These are phyloP conservation scores for Dreissena rostriformis DNA, from an alignment of 1,140 invertebrate genomes.

Conservation along the genomic window DNA sequence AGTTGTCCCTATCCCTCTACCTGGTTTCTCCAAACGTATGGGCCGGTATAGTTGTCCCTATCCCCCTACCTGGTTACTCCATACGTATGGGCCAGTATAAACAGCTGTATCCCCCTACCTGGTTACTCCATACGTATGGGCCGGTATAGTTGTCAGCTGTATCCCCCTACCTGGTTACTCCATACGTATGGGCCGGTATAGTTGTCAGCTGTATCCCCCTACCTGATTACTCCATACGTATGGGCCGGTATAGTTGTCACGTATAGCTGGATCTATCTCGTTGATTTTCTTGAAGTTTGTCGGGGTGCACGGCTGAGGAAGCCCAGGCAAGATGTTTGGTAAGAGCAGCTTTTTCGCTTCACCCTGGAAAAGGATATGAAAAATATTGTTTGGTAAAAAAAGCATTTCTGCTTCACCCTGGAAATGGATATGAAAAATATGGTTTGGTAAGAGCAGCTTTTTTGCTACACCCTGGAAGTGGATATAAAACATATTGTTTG, in stretches of 20 bases:
- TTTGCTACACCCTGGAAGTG: slow-evolving; percentile 23
- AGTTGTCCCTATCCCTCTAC: no score
- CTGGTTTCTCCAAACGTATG: no score
- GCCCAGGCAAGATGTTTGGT: slow-evolving; percentile 35
- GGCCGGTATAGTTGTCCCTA: no score
- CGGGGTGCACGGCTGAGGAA: slow-evolving; percentile 39
- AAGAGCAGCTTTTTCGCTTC: slow-evolving; percentile 32
- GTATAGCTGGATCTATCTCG: slow-evolving; percentile 17
- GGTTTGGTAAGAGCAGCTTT: slow-evolving; percentile 29
- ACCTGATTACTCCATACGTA: slow-evolving; percentile 52
- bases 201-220: not conserved
- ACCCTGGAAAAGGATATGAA: slow-evolving; percentile 30
- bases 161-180: slow-evolving; percentile 22
- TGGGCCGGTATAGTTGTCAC: not conserved
- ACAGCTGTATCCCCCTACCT: no score
- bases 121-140: no score
- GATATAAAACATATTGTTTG: not conserved
- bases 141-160: no score
- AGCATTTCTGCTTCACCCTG: slow-evolving; percentile 42
- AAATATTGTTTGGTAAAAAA: slow-evolving; percentile 13
- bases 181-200: slow-evolving; percentile 26
- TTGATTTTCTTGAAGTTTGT: slow-evolving; percentile 39
- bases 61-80: no score
- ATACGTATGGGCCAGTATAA: no score
- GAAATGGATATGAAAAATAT: not conserved